Base-by-base conservation (phyloP, 2,888 invertebrate genomes). In the Lissocephala sabroskyi region DNA sequence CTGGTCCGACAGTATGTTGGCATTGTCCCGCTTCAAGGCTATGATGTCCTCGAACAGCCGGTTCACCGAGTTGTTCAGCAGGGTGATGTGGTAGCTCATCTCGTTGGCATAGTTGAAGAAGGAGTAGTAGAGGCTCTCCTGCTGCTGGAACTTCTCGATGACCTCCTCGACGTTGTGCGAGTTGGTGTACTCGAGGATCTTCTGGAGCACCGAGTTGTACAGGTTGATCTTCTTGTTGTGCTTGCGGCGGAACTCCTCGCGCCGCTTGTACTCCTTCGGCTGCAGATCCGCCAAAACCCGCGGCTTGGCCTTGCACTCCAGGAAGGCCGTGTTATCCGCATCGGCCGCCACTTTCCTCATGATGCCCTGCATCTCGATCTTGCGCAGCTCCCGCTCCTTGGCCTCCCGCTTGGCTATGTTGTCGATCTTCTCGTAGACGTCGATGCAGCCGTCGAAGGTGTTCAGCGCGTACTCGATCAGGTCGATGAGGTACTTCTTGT, bases 91-190 rank as follows among this genome's bases (percentile, higher is more conserved):
- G 37, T 82, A 82, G 46, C 81, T 83, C 50, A 83, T 70, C 45
- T 84, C 83, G 44, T 83, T 85, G 51, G 82, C 78, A 37, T 83
- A 85, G 53, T 80, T 84, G 33, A 84, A 84, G 56, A 83, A 82
- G 0, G 85, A 84, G 48, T 84, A 84, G 45, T 82, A 84, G 13
- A 84, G 74, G 40, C 81, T 82, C 53, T 85, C 83, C 51, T 84
- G 82, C 45, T 80, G 74, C 42, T 82, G 75, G 53, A 82, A 85
- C 44, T 82, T 82, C 2, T 81, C 75, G 17, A 84, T 82, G 1
- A 82, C 81, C 19, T 75, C 62, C 3, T 71, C 71, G 7, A 84
- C 75, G 28, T 65, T 63, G 14, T 54, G 51, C 0, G 80, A 76
- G 23, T 75, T 56, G 3, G 82, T 82, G 40, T 81, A 83, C 2